Conservation (phyloP, 1,140 invertebrate genomes). For the Procambarus clarkii region DNA sequence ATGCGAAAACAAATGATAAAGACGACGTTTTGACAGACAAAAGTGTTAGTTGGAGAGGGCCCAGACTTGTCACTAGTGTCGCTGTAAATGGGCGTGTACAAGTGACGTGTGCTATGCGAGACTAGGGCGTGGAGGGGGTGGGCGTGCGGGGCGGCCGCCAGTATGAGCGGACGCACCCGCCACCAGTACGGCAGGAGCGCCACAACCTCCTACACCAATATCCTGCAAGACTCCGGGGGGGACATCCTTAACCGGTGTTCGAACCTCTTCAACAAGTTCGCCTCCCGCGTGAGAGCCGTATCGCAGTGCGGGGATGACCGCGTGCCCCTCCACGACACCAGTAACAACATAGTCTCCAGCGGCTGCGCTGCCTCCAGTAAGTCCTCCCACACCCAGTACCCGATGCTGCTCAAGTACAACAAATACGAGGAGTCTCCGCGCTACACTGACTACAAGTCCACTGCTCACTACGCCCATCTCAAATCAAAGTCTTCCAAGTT, state of each 20-base stretch:
- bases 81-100: conserved; percentile 54
- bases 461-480: conserved; percentile 1
- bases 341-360: neutral
- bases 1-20: conserved; percentile 51
- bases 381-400: conserved; percentile 49
- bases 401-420: conserved; percentile 71
- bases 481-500: conserved; percentile 37
- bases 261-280: conserved; percentile 69
- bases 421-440: conserved; percentile 68
- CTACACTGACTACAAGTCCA: conserved; percentile 51
- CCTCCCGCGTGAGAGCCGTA: conserved; percentile 68
- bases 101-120: conserved; percentile 44
- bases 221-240: conserved; percentile 67
- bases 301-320: conserved; percentile 70
- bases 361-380: neutral
- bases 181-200: conserved; percentile 72
- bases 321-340: conserved; percentile 51
- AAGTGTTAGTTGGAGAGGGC: conserved; percentile 40
- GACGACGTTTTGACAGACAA: conserved; percentile 30
- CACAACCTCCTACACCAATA: conserved; percentile 71
- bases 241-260: conserved; percentile 72
- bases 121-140: conserved; percentile 33
- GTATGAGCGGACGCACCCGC: conserved; percentile 70
- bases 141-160: conserved; percentile 33
- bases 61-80: conserved; percentile 39